These are phyloP conservation scores for Ataeniobius toweri DNA, from an alignment of 2,797 vertebrate species.

Conservation along the genomic window DNA sequence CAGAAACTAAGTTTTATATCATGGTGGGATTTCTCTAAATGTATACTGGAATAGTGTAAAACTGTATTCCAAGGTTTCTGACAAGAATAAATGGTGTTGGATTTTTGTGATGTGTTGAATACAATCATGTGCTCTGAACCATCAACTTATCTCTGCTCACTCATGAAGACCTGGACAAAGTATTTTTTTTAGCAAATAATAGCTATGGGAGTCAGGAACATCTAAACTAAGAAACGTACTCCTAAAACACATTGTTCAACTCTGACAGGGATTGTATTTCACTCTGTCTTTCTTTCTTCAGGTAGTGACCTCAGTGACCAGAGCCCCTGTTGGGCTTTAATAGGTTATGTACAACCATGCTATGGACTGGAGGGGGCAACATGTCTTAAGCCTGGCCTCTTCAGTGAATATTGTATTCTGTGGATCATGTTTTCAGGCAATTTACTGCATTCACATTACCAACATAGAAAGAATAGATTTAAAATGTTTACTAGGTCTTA, in stretches of 20 bases:
- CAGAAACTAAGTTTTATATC: neutral
- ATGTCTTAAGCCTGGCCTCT: constrained; percentile 14
- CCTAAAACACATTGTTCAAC: neutral
- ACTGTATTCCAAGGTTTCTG: neutral
- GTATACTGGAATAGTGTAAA: neutral
- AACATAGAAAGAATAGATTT: neutral
- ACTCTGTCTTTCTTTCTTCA: constrained; percentile 16
- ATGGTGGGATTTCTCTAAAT: neutral
- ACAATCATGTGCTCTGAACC: neutral
- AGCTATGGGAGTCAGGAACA: neutral
- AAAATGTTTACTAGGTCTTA: neutral
- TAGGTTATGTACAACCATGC: constrained; percentile 21
- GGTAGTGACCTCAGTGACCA: constrained; percentile 21
- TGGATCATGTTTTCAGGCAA: constrained; percentile 2
- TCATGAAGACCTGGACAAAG: neutral
- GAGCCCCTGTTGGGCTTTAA: constrained; percentile 26
- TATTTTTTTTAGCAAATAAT: neutral
- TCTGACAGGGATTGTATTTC: constrained; percentile 18
- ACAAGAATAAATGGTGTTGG: neutral
- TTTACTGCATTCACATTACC: neutral
- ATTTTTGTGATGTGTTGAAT: neutral
- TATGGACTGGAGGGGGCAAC: constrained; percentile 18
- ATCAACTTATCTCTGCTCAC: neutral
- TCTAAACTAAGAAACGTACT: neutral
- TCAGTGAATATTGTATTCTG: constrained; percentile 2